Conservation (phyloP, 2,888 invertebrate species). For the Cryptophagus acutangulus region DNA sequence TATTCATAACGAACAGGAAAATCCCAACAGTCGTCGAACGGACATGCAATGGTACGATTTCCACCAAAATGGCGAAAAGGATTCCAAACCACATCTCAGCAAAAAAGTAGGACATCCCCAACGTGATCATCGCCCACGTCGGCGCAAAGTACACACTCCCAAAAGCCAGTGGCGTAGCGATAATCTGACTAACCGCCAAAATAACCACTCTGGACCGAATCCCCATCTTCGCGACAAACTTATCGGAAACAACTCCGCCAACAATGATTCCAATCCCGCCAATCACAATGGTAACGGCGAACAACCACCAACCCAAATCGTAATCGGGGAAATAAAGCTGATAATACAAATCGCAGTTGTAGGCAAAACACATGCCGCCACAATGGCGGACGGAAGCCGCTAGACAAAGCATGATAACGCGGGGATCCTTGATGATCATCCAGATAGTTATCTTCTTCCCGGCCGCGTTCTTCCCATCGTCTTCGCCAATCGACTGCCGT, state of each 20-base stretch:
- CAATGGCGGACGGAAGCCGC: conserved; percentile 88
- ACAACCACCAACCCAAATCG: conserved; percentile 83
- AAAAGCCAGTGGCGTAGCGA: conserved; percentile 79
- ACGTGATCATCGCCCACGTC: conserved; percentile 79
- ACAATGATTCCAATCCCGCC: conserved; percentile 65
- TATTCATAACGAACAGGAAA: conserved; percentile 89
- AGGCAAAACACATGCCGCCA: conserved; percentile 86
- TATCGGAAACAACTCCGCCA: conserved; percentile 76
- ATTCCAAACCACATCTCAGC: conserved; percentile 96
- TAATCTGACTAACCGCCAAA: conserved; percentile 74
- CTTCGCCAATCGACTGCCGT: conserved; percentile 69
- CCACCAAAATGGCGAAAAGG: conserved; percentile 83
- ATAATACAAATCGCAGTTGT: conserved; percentile 86
- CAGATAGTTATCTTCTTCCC: conserved; percentile 59
- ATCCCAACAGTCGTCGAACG: conserved; percentile 82
- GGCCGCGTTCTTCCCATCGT: conserved; percentile 34
- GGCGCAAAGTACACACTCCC: conserved; percentile 80
- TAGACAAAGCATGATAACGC: conserved; percentile 72
- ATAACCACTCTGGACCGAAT: conserved; percentile 75
- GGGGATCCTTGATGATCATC: conserved; percentile 72
- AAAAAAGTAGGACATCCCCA: conserved; percentile 85
- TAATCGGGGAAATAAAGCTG: conserved; percentile 84
- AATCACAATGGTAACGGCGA: conserved; percentile 81
- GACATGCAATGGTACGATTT: conserved; percentile 76
- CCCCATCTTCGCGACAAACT: conserved; percentile 83